A percentile compares a stretch with the other conserved stretches of the same genome.
phyloP scores from a whole-genome alignment of 2,797 vertebrate species.

The Ctenochaetus hawaiiensis region DNA sequence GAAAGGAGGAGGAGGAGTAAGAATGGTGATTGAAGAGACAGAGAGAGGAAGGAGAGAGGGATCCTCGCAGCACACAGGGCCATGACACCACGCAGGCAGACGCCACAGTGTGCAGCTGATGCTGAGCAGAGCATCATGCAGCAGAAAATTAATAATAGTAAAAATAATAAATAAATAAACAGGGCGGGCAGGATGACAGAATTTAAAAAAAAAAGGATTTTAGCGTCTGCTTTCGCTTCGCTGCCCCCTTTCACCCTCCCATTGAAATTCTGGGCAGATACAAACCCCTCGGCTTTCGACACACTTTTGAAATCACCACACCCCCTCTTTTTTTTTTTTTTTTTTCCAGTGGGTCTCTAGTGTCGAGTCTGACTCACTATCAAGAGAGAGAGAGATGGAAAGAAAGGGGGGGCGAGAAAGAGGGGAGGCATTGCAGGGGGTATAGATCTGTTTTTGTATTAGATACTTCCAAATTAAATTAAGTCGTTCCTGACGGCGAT shows the following conservation, averaged over 20 bases:
- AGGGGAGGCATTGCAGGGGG: slow-evolving; percentile 16
- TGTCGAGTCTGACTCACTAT: slow-evolving; percentile 86
- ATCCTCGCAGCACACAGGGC: slow-evolving; percentile 74
- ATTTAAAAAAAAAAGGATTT: slow-evolving; percentile 88
- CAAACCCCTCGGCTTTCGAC: slow-evolving; percentile 93
- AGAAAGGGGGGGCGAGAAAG: slow-evolving; percentile 19
- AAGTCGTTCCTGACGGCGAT: slow-evolving; percentile 38
- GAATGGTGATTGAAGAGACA: slow-evolving; percentile 47
- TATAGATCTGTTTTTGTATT: slow-evolving; percentile 47
- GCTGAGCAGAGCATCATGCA: slow-evolving; percentile 90
- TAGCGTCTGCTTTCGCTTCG: slow-evolving; percentile 88
- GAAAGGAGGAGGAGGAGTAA: slow-evolving; percentile 56
- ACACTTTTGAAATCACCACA: slow-evolving; percentile 92
- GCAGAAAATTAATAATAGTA: slow-evolving; percentile 61
- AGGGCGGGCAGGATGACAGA: slow-evolving; percentile 87
- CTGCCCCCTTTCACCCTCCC: slow-evolving; percentile 89
- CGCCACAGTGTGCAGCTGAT: slow-evolving; percentile 66
- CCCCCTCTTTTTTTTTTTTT: slow-evolving; percentile 82
- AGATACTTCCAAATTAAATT: slow-evolving; percentile 48
- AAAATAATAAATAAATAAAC: slow-evolving; percentile 58
- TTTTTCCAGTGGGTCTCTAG: slow-evolving; percentile 88
- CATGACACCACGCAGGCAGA: slow-evolving; percentile 74
- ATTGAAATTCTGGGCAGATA: slow-evolving; percentile 93
- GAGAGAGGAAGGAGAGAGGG: slow-evolving; percentile 36
- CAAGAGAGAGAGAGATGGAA: slow-evolving; percentile 47